Percentiles rank a stretch among this genome's conserved stretches.
These are phyloP conservation scores for Dasysyrphus tricinctus DNA, from an alignment of 2,888 invertebrate species.

Conservation along the genomic window DNA sequence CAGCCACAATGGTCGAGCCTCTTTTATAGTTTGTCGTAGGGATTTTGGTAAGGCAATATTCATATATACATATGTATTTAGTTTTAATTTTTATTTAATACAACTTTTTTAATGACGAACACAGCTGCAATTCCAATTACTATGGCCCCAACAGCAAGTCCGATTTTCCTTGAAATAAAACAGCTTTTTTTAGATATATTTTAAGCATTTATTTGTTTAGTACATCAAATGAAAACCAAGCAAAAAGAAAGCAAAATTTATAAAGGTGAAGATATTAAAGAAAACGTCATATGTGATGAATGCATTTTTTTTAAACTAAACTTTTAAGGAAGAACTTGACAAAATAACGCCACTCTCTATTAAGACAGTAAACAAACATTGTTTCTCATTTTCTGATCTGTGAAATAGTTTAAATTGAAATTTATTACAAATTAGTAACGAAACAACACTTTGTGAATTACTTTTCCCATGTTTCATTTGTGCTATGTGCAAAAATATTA, in stretches of 20 bases:
- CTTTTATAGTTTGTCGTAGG: neutral
- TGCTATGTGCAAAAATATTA: neutral
- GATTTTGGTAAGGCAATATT: neutral
- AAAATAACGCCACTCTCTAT: slow-evolving; percentile 32
- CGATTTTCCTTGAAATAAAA: slow-evolving; percentile 78
- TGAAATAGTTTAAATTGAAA: slow-evolving; percentile 55
- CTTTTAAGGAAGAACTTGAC: neutral
- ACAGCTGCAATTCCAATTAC: slow-evolving; percentile 79
- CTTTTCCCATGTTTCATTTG: slow-evolving; percentile 11
- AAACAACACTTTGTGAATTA: slow-evolving; percentile 10
- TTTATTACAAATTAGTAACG: slow-evolving; percentile 20
- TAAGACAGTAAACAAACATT: slow-evolving; percentile 63
- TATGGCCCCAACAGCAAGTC: slow-evolving; percentile 79
- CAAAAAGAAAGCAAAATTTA: slow-evolving; percentile 16
- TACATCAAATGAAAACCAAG: slow-evolving; percentile 76
- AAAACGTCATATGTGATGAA: neutral
- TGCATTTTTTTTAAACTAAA: neutral
- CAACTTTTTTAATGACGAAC: slow-evolving; percentile 77
- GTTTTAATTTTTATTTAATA: slow-evolving; percentile 51
- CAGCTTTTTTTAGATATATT: slow-evolving; percentile 74
- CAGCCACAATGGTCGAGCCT: neutral
- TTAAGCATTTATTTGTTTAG: slow-evolving; percentile 78
- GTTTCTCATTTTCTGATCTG: slow-evolving; percentile 62
- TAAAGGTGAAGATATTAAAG: neutral
- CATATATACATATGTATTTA: too few relatives aligned